A percentile compares a stretch with the other conserved stretches of the same genome.
Evolutionary conservation across 2,113 vertebrate genomes (phyloP).

Genomic region (Nothocercus nigrocapillus): DNA sequence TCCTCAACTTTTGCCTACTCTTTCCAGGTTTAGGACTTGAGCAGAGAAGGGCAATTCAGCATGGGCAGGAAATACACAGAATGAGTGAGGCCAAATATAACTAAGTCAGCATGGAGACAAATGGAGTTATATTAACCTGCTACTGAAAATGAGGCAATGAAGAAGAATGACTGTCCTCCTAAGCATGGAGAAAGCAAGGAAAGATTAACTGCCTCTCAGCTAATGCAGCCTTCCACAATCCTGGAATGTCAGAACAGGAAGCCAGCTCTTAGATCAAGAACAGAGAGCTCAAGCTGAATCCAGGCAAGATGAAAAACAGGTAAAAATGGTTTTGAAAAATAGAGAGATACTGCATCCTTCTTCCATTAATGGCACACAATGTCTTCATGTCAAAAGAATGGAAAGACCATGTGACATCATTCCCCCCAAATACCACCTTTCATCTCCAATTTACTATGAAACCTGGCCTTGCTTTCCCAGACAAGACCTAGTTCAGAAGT

Average conservation of each 20-base stretch:
- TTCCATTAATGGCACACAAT: not conserved
- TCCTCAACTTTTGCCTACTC: not conserved
- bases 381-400: not conserved
- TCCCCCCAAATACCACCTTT: not conserved
- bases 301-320: not conserved
- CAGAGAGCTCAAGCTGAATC: not conserved
- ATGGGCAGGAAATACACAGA: not conserved
- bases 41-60: not conserved
- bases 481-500: not conserved
- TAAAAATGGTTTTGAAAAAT: not conserved
- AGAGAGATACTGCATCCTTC: not conserved
- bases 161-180: not conserved
- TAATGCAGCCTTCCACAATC: not conserved
- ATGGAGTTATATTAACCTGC: not conserved
- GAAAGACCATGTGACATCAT: not conserved
- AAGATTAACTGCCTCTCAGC: conserved; percentile 1
- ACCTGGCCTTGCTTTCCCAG: not conserved
- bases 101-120: not conserved
- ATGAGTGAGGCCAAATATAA: conserved; percentile 8
- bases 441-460: not conserved
- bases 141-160: not conserved
- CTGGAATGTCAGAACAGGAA: not conserved
- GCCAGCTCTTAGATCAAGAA: not conserved
- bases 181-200: conserved; percentile 1
- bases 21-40: not conserved